phyloP scores from a whole-genome alignment of 1,140 invertebrate species.

The Plodia interpunctella region DNA sequence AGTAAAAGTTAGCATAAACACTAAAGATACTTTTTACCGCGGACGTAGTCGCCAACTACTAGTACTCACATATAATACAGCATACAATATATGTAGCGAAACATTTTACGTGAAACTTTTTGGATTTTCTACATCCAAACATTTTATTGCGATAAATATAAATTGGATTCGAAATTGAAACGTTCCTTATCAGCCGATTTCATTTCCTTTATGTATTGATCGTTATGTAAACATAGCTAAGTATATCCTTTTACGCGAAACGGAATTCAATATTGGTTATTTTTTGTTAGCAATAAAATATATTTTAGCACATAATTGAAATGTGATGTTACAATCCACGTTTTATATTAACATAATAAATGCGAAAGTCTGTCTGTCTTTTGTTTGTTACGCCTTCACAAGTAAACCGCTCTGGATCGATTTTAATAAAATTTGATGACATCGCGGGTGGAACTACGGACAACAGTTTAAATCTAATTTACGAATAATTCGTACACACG shows the following conservation, averaged over 20 bases:
- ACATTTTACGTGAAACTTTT: neutral
- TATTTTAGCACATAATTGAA: neutral
- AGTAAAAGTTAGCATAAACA: too few relatives aligned
- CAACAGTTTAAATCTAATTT: too few relatives aligned
- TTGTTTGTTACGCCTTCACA: too few relatives aligned
- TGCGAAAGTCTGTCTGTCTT: too few relatives aligned
- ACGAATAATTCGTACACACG: too few relatives aligned
- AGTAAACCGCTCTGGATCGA: too few relatives aligned
- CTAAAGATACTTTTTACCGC: too few relatives aligned
- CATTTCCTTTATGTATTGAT: slow-evolving; percentile 13
- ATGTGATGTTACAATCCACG: too few relatives aligned
- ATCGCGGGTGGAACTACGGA: too few relatives aligned
- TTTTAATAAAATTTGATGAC: too few relatives aligned
- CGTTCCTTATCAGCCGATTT: slow-evolving; percentile 1
- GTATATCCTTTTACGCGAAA: neutral
- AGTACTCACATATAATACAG: neutral
- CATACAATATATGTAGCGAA: neutral
- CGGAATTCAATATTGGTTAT: neutral
- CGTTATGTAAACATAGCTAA: slow-evolving; percentile 7
- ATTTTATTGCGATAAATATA: slow-evolving; percentile 11
- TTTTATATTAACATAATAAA: too few relatives aligned
- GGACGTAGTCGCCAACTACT: too few relatives aligned
- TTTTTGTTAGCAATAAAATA: neutral
- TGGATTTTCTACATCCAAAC: neutral
- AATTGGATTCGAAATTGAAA: neutral